Evolutionary conservation across 2,797 vertebrate genomes (phyloP), one percentile per base, ranked within the genome.

Genomic region (Myotis pilosus): DNA sequence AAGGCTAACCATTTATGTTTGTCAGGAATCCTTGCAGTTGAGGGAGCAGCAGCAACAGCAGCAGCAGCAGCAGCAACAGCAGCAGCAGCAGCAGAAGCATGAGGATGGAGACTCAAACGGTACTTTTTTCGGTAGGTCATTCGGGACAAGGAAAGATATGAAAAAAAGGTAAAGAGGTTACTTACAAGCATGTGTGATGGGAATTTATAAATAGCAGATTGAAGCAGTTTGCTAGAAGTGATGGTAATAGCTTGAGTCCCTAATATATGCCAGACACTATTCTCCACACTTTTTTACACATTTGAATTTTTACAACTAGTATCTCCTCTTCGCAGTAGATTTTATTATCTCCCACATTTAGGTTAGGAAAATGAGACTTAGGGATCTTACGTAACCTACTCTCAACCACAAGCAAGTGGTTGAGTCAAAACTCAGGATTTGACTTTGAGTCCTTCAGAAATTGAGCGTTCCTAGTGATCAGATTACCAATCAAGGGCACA

Each of bases 1-100:
- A 16, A 98, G 99, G 95, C 98, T 99, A 96, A 99, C 99, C 84
- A 98, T 99, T 96, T 99, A 99, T 2, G 99, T 99, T 90, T 99
- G 99, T 95, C 99, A 99, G 98, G 99, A 99, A 96, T 99, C 99
- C 2, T 98, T 99, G 98, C 99, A 99, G 97, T 85, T 98, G 11
- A 97, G 98, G 90, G 99, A 99, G 2, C 99, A 99, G 95, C 98
- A 97, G 96, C 97, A 97, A 22, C 96, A 96, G 33, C 97, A 95
- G 38, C 98, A 99, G 47, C 99, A 99, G 71, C 99, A 99, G 81
- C 97, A 97, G 9, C 98, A 99, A 68, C 99, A 99, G 83, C 99
- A 99, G 47, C 99, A 99, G 68, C 99, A 99, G 85, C 97, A 97
- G 10, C 98, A 99, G 72, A 99, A 99, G 86, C 99, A 99, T 0